Evolutionary conservation across 2,113 vertebrate species (phyloP), one percentile per base, ranked within the genome.

Genomic region (Pedionomus torquatus): DNA sequence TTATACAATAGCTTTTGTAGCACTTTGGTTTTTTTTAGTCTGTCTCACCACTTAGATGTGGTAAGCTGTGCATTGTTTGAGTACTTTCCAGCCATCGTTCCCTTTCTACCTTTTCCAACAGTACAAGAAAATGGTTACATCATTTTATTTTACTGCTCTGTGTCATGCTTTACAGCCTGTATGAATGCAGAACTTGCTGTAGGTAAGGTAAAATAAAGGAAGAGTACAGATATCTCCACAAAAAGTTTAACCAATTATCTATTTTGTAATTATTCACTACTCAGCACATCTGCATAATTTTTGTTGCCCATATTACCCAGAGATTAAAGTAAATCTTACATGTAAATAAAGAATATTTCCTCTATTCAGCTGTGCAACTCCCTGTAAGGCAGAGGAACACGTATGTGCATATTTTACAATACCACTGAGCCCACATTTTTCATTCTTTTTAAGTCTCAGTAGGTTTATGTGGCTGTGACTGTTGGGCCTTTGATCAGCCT

Each of bases 401-500:
- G 8, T 69, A 49, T 76, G 83, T 95, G 92, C 92, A 91, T 95
- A 95, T 95, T 94, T 97, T 93, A 93, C 44, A 79, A 7, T 17
- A 52, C 16, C 61, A 89, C 65, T 7, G 89, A 96, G 87, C 69
- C 52, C 61, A 91, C 35, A 26, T 51, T 85, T 87, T 65, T 76
- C 39, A 13, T 69, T 95, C 83, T 78, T 93, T 96, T 93, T 11
- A 94, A 94, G 79, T 95, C 92, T 89, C 68, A 7, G 88, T 74
- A 12, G 52, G 93, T 82, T 92, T 90, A 33, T 86, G 76, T 81
- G 79, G 51, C 51, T 30, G 68, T 71, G 80, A 78, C 90, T 3
- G 2, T 35, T 30, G 85, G 86, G 92, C 51, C 90, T 97, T 97
- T 96, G 97, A 97, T 96, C 93, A 95, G 72, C 60, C 33, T 75